Base-by-base conservation (phyloP, 1,140 invertebrate species). In the Papilio helenus region DNA sequence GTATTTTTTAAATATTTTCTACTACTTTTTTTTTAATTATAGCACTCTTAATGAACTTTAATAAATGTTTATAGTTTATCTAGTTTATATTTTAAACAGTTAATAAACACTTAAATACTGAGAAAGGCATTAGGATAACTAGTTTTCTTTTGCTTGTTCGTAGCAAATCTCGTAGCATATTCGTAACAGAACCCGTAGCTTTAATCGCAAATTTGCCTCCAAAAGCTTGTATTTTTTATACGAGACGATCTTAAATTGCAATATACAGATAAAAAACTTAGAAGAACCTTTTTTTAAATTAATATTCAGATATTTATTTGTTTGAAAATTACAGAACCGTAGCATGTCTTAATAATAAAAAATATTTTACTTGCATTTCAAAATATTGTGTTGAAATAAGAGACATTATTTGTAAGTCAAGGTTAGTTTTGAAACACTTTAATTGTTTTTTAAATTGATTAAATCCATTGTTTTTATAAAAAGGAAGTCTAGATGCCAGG, bases 371-470 rank as follows among this genome's bases (percentile, higher is more conserved):
- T 46, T 73, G 14, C 4, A 44, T 73, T 46, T 46, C 39, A 49
- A 7, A 44, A 46, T 23, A 44, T 12, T 49, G 3, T 73, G 42
- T 72, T 72, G 20, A 72, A 44, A 44, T n/a, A 73, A 44, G 42
- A 49, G 72, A 44, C n/a, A 46, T 73, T 49, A 44, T 73, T 73
- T 49, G 12, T 46, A 73, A 44, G 20, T 73, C 44, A 73, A 73
- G 72, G 72, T 49, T 49, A 73, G 20, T 73, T 73, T 73, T 73
- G 44, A 73, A 73, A 73, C 5, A 39, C 10, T 39, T 72, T n/a
- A 9, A 49, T n/a, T 20, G 44, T 73, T 42, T 8, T 72, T 44
- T 72, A n/a, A 20, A 42, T 14, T 65, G 23, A 65, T 29, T 16
- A 46, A 72, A 49, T 14, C 3, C 42, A 73, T 73, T 73, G 71